Evolutionary conservation across 2,888 invertebrate species (phyloP).

Genomic region (Argynnis bischoffii): DNA sequence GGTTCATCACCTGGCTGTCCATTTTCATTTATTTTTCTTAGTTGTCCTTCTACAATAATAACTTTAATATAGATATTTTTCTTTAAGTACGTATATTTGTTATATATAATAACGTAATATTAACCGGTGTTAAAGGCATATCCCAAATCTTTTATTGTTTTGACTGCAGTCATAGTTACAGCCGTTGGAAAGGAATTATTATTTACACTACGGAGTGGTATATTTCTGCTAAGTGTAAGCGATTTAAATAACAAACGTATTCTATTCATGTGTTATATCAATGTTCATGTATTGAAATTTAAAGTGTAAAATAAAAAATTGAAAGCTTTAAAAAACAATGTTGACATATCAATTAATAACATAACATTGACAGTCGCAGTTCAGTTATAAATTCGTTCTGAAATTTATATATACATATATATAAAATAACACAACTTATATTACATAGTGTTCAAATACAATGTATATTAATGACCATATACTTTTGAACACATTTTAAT

Average conservation of each 20-base stretch:
- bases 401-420: background rate
- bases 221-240: constrained; percentile 1
- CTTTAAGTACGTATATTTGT: background rate
- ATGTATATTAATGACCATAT: background rate
- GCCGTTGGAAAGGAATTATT: constrained; percentile 15
- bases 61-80: background rate
- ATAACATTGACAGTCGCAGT: no score
- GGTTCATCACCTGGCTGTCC: constrained; percentile 77
- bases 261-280: constrained; percentile 17
- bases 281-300: background rate
- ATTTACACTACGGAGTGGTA: background rate
- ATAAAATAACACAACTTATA: background rate
- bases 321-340: background rate
- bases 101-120: background rate
- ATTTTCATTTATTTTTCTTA: constrained; percentile 81
- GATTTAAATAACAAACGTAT: constrained; percentile 14
- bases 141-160: constrained; percentile 76
- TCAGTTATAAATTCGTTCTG: background rate
- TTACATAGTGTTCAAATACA: background rate
- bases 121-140: constrained; percentile 81
- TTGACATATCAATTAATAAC: no score
- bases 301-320: background rate
- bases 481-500: no score
- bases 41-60: constrained; percentile 80
- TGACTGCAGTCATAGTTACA: constrained; percentile 56